Conservation (phyloP, 2,113 vertebrate genomes). For the Crypturellus undulatus region DNA sequence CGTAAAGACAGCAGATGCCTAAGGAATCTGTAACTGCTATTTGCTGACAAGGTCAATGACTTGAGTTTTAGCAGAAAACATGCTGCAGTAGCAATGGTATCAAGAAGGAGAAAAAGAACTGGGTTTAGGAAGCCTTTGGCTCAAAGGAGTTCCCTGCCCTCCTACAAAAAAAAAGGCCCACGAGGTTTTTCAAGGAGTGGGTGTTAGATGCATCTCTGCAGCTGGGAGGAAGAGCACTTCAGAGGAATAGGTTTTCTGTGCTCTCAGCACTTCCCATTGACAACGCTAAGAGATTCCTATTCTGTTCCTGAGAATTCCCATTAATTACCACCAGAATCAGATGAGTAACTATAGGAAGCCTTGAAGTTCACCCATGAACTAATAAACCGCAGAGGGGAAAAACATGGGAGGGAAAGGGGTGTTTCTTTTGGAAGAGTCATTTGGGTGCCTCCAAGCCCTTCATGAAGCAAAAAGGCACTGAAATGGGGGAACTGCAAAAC, state of each 20-base stretch:
- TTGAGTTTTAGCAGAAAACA: neutral
- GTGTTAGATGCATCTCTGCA: neutral
- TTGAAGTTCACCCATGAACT: neutral
- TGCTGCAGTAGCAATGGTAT: fast-evolving
- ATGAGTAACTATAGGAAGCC: fast-evolving
- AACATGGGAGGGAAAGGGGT: neutral
- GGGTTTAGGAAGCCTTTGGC: fast-evolving
- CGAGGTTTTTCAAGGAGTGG: neutral
- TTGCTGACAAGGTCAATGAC: neutral
- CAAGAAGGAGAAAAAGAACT: neutral
- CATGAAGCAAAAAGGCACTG: neutral
- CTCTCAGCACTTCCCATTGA: neutral
- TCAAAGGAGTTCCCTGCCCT: neutral
- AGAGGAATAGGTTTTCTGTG: neutral
- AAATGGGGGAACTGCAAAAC: neutral
- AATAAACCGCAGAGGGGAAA: neutral
- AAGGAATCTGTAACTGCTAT: neutral
- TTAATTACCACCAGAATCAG: neutral
- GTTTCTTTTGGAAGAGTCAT: neutral
- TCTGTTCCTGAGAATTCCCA: neutral
- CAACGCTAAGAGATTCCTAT: neutral
- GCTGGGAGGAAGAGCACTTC: neutral
- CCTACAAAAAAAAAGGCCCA: neutral
- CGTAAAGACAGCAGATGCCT: fast-evolving
- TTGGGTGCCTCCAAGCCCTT: fast-evolving